A percentile compares a stretch with the other conserved stretches of the same genome.
Conservation (phyloP, 2,797 vertebrate species). For the Neoniphon sammara region DNA sequence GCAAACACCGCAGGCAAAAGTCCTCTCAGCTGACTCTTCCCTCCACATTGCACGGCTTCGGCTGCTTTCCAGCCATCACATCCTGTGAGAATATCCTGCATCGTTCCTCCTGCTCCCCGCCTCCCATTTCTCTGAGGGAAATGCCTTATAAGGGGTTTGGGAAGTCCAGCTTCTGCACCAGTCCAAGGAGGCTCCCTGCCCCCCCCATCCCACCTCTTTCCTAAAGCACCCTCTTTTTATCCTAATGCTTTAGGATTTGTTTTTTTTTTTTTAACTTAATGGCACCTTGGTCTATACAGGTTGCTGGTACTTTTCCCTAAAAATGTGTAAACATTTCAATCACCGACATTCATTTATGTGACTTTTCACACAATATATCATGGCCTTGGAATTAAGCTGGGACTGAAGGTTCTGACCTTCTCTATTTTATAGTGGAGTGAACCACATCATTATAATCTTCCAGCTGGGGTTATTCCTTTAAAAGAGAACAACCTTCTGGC, state of each 20-base stretch:
- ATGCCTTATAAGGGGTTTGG: slow-evolving; percentile 81
- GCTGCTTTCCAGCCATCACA: slow-evolving; percentile 73
- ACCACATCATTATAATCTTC: background rate
- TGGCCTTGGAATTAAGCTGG: too few relatives aligned
- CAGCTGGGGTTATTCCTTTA: too few relatives aligned
- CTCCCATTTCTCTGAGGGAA: slow-evolving; percentile 66
- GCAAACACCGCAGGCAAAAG: slow-evolving; percentile 3
- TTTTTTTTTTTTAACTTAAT: background rate
- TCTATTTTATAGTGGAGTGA: too few relatives aligned
- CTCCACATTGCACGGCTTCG: slow-evolving; percentile 50
- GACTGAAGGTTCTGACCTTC: too few relatives aligned
- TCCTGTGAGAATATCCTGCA: slow-evolving; percentile 85
- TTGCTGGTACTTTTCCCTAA: background rate
- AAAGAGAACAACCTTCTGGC: too few relatives aligned
- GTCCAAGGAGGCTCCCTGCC: slow-evolving; percentile 32
- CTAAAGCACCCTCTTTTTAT: slow-evolving; percentile 34
- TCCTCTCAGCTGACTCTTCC: slow-evolving; percentile 66
- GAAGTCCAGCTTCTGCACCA: slow-evolving; percentile 56
- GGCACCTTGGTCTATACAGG: background rate
- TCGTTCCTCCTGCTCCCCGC: slow-evolving; percentile 44
- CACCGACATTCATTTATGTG: too few relatives aligned
- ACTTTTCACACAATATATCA: too few relatives aligned
- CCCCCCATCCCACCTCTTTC: background rate
- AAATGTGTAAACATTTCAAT: too few relatives aligned
- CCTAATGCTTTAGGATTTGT: slow-evolving; percentile 22